These are phyloP conservation scores for Patella caerulea DNA, from an alignment of 2,888 invertebrate species.

Conservation along the genomic window DNA sequence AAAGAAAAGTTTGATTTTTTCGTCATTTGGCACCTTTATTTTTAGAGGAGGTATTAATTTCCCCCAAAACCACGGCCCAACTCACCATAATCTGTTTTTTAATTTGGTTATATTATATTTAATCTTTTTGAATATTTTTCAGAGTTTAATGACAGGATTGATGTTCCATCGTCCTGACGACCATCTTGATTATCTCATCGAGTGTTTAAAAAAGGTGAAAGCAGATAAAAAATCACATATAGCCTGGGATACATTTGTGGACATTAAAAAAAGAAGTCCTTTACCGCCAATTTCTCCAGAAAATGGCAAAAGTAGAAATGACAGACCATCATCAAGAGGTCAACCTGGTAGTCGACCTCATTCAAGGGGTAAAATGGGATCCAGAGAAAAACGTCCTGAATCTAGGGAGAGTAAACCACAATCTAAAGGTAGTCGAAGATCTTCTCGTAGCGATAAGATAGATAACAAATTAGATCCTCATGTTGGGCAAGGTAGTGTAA, in stretches of 20 bases:
- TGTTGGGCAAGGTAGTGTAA: too few species aligned
- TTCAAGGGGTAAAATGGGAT: conserved; percentile 30
- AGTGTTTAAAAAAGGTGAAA: conserved; percentile 66
- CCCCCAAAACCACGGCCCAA: too few species aligned
- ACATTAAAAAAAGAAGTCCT: conserved; percentile 61
- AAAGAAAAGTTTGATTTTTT: too few species aligned
- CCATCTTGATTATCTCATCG: conserved; percentile 68
- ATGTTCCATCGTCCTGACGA: conserved; percentile 74
- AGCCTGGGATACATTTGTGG: conserved; percentile 69
- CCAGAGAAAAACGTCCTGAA: conserved; percentile 6
- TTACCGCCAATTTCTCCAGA: conserved; percentile 41
- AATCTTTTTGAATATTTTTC: conserved; percentile 29
- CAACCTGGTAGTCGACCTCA: conserved; percentile 23
- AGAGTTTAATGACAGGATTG: conserved; percentile 74
- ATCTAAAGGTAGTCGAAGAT: too few species aligned
- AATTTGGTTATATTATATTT: background rate
- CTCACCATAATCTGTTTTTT: too few species aligned
- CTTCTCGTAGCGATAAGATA: too few species aligned
- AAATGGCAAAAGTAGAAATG: conserved; percentile 39
- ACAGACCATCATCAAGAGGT: background rate
- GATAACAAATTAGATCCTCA: too few species aligned
- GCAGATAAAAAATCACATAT: conserved; percentile 60
- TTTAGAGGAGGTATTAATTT: too few species aligned
- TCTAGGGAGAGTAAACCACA: background rate
- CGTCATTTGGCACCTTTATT: too few species aligned